Base-by-base conservation (phyloP, 2,888 invertebrate species). In the Brenthis hecate region DNA sequence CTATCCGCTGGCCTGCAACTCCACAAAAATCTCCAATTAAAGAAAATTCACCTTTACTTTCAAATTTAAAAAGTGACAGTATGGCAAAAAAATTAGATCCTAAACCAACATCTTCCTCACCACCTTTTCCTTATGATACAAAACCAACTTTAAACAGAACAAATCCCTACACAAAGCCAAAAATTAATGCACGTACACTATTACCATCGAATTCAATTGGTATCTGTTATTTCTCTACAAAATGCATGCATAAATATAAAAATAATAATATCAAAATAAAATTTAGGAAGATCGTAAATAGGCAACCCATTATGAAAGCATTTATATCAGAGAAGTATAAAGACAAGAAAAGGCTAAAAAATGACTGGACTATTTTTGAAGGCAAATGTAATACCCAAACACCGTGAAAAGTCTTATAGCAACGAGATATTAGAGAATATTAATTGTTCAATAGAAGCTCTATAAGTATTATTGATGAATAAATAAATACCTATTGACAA, bases 221-320 rank as follows among this genome's bases (percentile, higher is more conserved):
- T 19, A 47, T 57, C 6, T 72, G 69, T 48, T 62, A 70, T 48
- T 72, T 62, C 55, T 56, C 67, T 1, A 67, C 62, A 11, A 68
- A 56, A 55, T 55, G 53, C 32, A 61, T 32, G 11, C 32, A 50
- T 16, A 62, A 32, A 61, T 50, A 61, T 32, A 61, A 36, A 61
- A 36, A 16, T 13, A 51, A 51, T 16, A 61, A 61, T 2, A 36
- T 51, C 6, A 51, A 61, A 61, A 4, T 51, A 4, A 36, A 51
- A 14, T n/a, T 36, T 6, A 51, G 19, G 51, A 61, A 61, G 51
- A 50, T 14, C 16, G 28, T 28, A 11, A 61, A 61, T 48, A 50
- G 5, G 5, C 28, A 28, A 28, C 28, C 50, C 14, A 13, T 8
- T 1, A n/a, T 36, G 6, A 61, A 61, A 51, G 61, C n/a, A 14